Evolutionary conservation across 1,140 invertebrate species (phyloP).

Genomic region (Centruroides sculpturatus): DNA sequence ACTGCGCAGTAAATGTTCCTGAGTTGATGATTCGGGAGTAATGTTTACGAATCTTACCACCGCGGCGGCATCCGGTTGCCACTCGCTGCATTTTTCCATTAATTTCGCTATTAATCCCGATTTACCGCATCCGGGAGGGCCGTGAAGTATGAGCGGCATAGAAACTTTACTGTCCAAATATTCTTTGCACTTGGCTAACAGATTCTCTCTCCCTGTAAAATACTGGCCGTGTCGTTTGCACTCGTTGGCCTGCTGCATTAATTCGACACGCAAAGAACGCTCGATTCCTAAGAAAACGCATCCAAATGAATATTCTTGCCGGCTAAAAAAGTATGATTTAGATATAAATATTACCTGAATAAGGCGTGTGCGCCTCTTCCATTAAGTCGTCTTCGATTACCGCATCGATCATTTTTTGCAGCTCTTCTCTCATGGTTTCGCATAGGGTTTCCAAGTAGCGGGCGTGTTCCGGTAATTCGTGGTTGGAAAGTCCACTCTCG

Average conservation of each 20-base stretch:
- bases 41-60: constrained; percentile 42
- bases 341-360: constrained; percentile 19
- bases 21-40: constrained; percentile 47
- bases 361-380: constrained; percentile 15
- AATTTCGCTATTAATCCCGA: constrained; percentile 56
- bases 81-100: constrained; percentile 45
- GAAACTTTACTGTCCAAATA: constrained; percentile 46
- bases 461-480: constrained; percentile 38
- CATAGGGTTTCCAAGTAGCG: constrained; percentile 44
- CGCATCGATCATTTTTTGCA: constrained; percentile 38
- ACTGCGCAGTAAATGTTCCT: constrained; percentile 46
- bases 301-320: not conserved
- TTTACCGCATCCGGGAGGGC: constrained; percentile 62
- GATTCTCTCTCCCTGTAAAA: constrained; percentile 27
- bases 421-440: constrained; percentile 16
- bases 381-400: constrained; percentile 40
- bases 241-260: constrained; percentile 9
- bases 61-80: constrained; percentile 46
- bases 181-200: constrained; percentile 26
- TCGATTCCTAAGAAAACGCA: constrained; percentile 8
- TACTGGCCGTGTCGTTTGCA: constrained; percentile 23
- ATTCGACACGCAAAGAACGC: constrained; percentile 6
- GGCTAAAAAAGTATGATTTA: not conserved
- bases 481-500: constrained; percentile 34
- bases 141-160: constrained; percentile 53